Evolutionary conservation across 2,113 vertebrate species (phyloP), one percentile per base, ranked within the genome.

Genomic region (Sinocyclocheilus rhinocerous): DNA sequence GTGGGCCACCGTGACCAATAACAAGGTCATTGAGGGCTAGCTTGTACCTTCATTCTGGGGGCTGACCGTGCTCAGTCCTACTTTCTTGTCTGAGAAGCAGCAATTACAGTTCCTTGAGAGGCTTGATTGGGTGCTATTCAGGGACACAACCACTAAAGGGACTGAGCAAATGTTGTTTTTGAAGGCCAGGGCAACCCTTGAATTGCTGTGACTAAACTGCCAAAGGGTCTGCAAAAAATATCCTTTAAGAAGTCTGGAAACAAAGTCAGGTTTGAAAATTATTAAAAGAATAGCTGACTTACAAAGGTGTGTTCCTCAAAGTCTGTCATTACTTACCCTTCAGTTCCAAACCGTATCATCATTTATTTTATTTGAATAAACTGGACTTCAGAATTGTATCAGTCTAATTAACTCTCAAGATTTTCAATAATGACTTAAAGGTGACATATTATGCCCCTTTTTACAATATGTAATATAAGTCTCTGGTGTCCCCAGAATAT

Each of bases 91-190:
- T n/a, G 69, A 76, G 42, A 86, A 48, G 65, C 48, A 81, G 45
- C 39, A 77, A 65, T 67, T 39, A 39, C 3, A 22, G 59, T 52
- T 50, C 42, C 45, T 78, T 11, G 45, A 78, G 75, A 85, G 48
- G 10, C 20, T 67, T 67, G 63, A 82, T 70, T 52, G 9, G 24
- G 63, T 85, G 42, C 63, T 77, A 69, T 85, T 79, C 48, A 57
- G 29, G 63, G 75, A 85, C 29, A 79, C 18, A 42, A 11, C 4
- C 76, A 55, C 50, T 45, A 55, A 65, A 55, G 42, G 29, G 9
- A 52, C 57, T 11, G n/a, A 63, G 20, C 24, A 73, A 76, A 76
- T 83, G 20, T 72, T 85, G 82, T 84, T 86, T 81, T 80, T 76
- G 45, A 84, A 84, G 11, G 6, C 50, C 39, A 29, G 67, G 63